Evolutionary conservation across 2,113 vertebrate genomes (phyloP), one percentile per base, ranked within the genome.

Genomic region (Chaetura pelagica): DNA sequence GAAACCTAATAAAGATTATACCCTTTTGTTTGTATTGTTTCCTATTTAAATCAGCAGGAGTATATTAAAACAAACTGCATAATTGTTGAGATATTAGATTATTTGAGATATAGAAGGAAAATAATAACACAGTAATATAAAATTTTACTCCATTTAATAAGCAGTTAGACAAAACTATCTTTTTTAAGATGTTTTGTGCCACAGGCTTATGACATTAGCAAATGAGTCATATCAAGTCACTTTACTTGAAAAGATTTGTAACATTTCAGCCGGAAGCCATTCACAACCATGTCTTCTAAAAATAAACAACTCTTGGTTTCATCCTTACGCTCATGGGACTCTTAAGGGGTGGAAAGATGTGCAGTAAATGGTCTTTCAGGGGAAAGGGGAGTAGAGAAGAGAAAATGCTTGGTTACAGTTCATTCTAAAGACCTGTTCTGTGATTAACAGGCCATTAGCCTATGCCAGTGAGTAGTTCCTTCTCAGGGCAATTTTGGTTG

Each of bases 1-100:
- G 86, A 97, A 98, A 94, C 93, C 91, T 97, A 97, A 97, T 97
- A 96, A 97, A 97, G 57, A 96, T 96, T 93, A 94, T 87, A 79
- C 7, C 11, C 83, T 97, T 97, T 97, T 91, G 77, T 64, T 96
- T 96, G 72, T 97, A 87, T 97, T 96, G 87, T 98, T 98, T 97
- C 75, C 88, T 96, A 38, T 93, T 97, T 95, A 96, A 95, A 97
- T 98, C 97, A 96, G 89, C 92, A 82, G 79, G 97, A 94, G 63
- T 86, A 17, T 94, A 93, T 89, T 92, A 90, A 95, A 96, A 79
- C 30, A 96, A 96, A 95, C 93, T 85, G 95, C 94, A 96, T 97
- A 97, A 96, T 97, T 97, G 83, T 93, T 94, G 58, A 94, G 77
- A 88, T 96, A 97, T 96, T 95, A 95, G 96, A 93, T 97, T 95